Conservation (phyloP, 2,888 invertebrate genomes). For the Eubasilissa splendida region DNA sequence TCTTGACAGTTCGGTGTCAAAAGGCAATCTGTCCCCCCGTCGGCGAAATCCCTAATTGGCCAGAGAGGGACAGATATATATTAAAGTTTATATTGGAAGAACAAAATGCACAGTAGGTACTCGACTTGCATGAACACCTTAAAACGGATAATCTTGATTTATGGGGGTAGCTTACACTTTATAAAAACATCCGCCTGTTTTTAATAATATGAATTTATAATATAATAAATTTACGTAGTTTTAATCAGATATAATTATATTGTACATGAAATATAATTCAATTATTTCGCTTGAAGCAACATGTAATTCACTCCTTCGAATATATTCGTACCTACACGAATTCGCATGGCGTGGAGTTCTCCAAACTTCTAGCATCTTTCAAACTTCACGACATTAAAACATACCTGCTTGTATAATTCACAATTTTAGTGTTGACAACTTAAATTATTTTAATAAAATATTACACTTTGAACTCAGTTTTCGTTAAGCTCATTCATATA, state of each 20-base stretch:
- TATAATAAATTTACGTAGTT: not conserved
- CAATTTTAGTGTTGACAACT: conserved; percentile 16
- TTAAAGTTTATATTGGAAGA: too few species aligned
- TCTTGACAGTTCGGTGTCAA: too few species aligned
- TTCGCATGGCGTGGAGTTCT: not conserved
- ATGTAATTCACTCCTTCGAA: not conserved
- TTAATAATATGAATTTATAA: not conserved
- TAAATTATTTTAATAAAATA: conserved; percentile 1
- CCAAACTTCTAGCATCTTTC: conserved; percentile 22
- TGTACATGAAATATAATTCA: not conserved
- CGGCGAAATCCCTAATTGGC: too few species aligned
- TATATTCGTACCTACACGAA: not conserved
- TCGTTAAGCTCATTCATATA: too few species aligned
- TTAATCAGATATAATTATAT: too few species aligned
- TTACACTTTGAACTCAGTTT: too few species aligned
- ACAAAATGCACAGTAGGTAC: too few species aligned
- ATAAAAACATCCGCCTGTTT: not conserved
- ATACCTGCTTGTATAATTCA: conserved; percentile 4
- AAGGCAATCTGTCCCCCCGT: too few species aligned
- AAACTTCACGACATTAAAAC: conserved; percentile 22
- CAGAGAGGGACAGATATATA: too few species aligned
- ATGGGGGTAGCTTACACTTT: too few species aligned
- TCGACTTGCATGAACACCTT: too few species aligned
- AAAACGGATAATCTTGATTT: too few species aligned
- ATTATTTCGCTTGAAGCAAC: not conserved